These are phyloP conservation scores for Girardinichthys multiradiatus DNA, from an alignment of 2,113 vertebrate genomes.

Conservation along the genomic window DNA sequence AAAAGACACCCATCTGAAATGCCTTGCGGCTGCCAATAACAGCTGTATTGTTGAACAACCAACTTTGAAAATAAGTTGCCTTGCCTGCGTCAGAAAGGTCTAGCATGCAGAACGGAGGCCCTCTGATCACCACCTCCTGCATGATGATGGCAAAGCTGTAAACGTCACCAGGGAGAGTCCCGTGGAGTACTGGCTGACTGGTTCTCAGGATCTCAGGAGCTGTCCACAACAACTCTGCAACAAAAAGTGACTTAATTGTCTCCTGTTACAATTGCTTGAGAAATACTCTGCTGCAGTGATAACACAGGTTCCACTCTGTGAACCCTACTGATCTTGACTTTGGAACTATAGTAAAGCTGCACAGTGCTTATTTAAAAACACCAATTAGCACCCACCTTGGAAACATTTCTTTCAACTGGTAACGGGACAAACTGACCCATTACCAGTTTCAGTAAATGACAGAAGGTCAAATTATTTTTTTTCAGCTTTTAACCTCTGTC, in stretches of 20 bases:
- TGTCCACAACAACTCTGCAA: conserved; percentile 81
- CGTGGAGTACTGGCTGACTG: conserved; percentile 59
- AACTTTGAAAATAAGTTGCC: not conserved
- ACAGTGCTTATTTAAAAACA: too few species aligned
- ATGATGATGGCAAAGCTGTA: conserved; percentile 85
- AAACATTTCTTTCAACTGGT: too few species aligned
- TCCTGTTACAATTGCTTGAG: not conserved
- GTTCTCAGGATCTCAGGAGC: conserved; percentile 81
- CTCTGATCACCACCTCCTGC: conserved; percentile 83
- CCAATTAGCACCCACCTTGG: too few species aligned
- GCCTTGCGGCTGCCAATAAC: too few species aligned
- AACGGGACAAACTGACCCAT: too few species aligned
- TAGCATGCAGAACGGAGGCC: conserved; percentile 81
- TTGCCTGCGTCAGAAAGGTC: conserved; percentile 74
- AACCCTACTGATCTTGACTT: not conserved
- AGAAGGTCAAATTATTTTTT: too few species aligned
- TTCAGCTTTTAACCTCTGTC: too few species aligned
- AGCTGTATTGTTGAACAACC: not conserved
- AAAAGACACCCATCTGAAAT: too few species aligned
- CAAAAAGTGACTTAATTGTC: not conserved
- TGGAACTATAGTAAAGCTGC: too few species aligned
- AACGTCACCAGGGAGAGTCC: conserved; percentile 73
- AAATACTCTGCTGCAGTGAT: not conserved
- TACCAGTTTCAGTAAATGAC: too few species aligned
- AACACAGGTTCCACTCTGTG: not conserved